Conservation (phyloP, 92 coral and sea anemone species). For the Umimayanthus kanabou region DNA sequence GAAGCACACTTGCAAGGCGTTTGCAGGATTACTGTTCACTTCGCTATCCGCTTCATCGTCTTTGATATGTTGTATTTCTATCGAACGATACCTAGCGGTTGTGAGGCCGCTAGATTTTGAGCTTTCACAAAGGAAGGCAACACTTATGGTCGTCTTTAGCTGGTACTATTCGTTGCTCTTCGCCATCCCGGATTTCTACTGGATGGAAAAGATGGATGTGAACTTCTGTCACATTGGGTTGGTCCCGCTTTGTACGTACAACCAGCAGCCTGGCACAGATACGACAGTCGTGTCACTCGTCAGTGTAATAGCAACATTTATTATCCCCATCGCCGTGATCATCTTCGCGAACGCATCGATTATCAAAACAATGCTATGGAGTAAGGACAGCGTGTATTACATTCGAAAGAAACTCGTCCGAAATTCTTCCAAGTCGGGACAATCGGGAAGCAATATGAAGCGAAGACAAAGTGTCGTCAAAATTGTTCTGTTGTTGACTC, state of each 20-base stretch:
- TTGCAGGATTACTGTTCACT: conserved; percentile 77
- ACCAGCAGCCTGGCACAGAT: conserved; percentile 61
- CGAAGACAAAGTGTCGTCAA: conserved; percentile 61
- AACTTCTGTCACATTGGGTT: conserved; percentile 62
- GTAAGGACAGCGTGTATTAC: conserved; percentile 22
- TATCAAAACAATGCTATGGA: conserved; percentile 51
- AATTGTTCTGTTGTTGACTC: conserved; percentile 69
- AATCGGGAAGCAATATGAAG: conserved; percentile 11
- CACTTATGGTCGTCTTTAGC: conserved; percentile 68
- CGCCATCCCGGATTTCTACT: conserved; percentile 77
- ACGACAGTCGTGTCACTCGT: conserved; percentile 49
- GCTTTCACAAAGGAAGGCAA: conserved; percentile 60
- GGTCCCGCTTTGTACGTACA: conserved; percentile 61
- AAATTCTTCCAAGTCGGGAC: conserved; percentile 17
- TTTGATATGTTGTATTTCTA: conserved; percentile 77
- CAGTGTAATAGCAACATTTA: conserved; percentile 69
- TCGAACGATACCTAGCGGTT: conserved; percentile 89
- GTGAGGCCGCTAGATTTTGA: conserved; percentile 82
- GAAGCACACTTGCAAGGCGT: conserved; percentile 60
- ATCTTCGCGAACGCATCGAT: conserved; percentile 69
- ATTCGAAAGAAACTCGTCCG: conserved; percentile 46
- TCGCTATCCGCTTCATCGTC: conserved; percentile 67
- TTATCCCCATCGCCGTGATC: conserved; percentile 68
- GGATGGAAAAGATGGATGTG: conserved; percentile 53
- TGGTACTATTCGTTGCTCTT: conserved; percentile 83